A percentile compares a stretch with the other conserved stretches of the same genome.
phyloP scores from a whole-genome alignment of 2,888 invertebrate genomes.

The Phorcus lineatus region DNA sequence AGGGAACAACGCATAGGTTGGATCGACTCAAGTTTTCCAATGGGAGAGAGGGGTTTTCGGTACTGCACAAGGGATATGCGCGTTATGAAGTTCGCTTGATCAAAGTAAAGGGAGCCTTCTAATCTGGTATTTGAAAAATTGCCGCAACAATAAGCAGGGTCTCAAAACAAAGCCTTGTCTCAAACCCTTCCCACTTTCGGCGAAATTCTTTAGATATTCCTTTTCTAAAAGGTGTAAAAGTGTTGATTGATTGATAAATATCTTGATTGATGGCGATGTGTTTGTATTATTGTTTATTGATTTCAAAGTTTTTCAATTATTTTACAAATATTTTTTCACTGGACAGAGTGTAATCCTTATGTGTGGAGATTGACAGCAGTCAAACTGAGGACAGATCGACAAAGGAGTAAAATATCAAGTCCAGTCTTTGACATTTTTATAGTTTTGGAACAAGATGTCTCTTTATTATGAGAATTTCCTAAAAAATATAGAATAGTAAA shows the following conservation, averaged over 20 bases:
- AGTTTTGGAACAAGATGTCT: too few species aligned
- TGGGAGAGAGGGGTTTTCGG: background rate
- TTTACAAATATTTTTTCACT: too few species aligned
- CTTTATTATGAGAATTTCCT: too few species aligned
- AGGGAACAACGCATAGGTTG: background rate
- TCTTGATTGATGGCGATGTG: background rate
- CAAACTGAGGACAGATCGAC: too few species aligned
- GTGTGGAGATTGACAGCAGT: too few species aligned
- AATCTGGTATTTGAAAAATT: conserved; percentile 16
- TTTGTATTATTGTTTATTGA: background rate
- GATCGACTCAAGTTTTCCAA: background rate
- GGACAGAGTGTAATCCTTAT: too few species aligned
- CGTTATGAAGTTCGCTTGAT: background rate
- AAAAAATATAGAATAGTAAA: too few species aligned
- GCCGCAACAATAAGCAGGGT: background rate
- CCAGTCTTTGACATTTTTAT: too few species aligned
- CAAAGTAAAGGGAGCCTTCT: background rate
- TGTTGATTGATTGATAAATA: background rate
- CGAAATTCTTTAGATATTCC: background rate
- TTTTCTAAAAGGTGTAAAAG: background rate
- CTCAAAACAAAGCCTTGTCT: background rate
- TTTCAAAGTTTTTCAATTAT: too few species aligned
- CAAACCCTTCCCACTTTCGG: background rate
- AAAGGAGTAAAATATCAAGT: too few species aligned
- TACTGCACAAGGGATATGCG: background rate